phyloP scores from a whole-genome alignment of 2,888 invertebrate species.

The Pachliopta kotzebuea region DNA sequence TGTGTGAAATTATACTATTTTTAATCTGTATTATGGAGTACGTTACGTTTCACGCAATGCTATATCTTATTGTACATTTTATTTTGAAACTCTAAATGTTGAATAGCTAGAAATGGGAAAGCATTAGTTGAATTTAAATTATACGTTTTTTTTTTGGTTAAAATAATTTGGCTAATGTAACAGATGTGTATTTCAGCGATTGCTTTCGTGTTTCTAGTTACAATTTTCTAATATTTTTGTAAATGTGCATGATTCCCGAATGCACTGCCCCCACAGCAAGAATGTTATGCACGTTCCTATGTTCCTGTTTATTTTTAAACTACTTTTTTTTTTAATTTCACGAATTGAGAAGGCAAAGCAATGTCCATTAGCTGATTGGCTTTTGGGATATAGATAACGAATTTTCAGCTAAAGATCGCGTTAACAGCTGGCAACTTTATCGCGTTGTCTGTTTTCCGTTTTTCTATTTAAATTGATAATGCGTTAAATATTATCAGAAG shows the following conservation, averaged over 20 bases:
- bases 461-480: not conserved
- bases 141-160: conserved; percentile 1
- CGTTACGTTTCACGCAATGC: conserved; percentile 41
- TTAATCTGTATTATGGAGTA: conserved; percentile 11
- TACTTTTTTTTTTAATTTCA: conserved; percentile 57
- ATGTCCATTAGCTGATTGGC: conserved; percentile 70
- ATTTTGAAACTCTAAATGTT: conserved; percentile 41
- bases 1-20: conserved; percentile 5
- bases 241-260: conserved; percentile 76
- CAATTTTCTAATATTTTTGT: conserved; percentile 52
- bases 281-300: conserved; percentile 74
- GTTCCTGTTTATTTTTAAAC: conserved; percentile 48
- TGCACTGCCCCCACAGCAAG: conserved; percentile 71
- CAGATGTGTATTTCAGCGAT: conserved; percentile 2
- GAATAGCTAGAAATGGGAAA: conserved; percentile 24
- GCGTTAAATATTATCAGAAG: not conserved
- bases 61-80: conserved; percentile 38
- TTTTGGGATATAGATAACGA: conserved; percentile 51
- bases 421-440: conserved; percentile 8
- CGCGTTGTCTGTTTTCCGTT: not conserved
- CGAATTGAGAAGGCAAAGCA: conserved; percentile 60
- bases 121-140: conserved; percentile 19
- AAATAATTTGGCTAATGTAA: conserved; percentile 19
- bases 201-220: conserved; percentile 40
- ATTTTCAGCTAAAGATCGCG: conserved; percentile 25